Percentiles rank a stretch among this genome's conserved stretches.
Evolutionary conservation across 2,888 invertebrate genomes (phyloP).

Genomic region (Volucella bombylans): DNA sequence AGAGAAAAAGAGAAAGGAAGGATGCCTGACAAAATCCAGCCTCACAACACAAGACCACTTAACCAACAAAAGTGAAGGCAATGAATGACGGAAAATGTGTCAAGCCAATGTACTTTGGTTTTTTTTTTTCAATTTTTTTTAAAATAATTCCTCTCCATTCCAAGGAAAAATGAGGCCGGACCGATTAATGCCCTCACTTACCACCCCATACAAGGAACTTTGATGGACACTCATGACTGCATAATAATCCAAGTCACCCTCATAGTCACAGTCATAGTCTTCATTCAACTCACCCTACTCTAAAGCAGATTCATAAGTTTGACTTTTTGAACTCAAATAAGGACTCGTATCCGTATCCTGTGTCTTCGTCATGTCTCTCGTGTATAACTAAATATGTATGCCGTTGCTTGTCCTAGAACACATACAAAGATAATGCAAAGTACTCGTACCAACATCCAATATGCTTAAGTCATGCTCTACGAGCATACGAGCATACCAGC

Average conservation of each 20-base stretch:
- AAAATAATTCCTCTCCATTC: conserved; percentile 3
- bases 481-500: no score
- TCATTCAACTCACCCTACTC: no score
- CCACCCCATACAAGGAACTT: conserved; percentile 43
- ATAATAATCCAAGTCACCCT: conserved; percentile 53
- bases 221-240: conserved; percentile 70
- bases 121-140: conserved; percentile 25
- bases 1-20: background rate
- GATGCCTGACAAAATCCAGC: conserved; percentile 42
- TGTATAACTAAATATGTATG: background rate
- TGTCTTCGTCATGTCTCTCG: conserved; percentile 52
- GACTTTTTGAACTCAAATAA: conserved; percentile 64
- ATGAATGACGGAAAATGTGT: conserved; percentile 66
- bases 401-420: conserved; percentile 23
- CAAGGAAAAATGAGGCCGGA: conserved; percentile 61
- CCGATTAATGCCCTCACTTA: conserved; percentile 45
- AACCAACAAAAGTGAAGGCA: conserved; percentile 68
- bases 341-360: conserved; percentile 48
- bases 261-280: background rate
- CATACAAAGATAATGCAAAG: conserved; percentile 48
- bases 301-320: conserved; percentile 28
- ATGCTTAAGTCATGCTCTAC: conserved; percentile 28
- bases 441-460: conserved; percentile 59
- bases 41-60: conserved; percentile 55
- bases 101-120: conserved; percentile 72